Conservation (phyloP, 2,113 vertebrate genomes). For the Isichthys henryi region DNA sequence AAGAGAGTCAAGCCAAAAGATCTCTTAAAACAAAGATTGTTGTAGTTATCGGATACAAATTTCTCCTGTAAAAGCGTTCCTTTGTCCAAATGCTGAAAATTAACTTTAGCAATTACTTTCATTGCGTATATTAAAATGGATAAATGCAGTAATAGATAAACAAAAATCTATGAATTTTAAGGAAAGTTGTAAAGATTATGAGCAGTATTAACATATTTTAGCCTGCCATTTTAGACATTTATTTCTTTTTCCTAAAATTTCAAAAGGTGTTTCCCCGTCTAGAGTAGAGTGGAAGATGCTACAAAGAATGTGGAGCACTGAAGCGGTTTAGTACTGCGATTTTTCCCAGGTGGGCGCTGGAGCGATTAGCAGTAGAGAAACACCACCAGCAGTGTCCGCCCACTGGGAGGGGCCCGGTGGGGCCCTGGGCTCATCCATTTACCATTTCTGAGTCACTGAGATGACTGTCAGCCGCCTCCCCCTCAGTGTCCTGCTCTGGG, state of each 20-base stretch:
- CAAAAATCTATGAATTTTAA: not conserved
- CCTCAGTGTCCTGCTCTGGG: slow-evolving; percentile 67
- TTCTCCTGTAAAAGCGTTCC: not conserved
- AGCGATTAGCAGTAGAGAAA: slow-evolving; percentile 68
- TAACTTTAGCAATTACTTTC: not conserved
- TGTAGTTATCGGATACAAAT: not conserved
- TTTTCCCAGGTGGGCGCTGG: slow-evolving; percentile 44
- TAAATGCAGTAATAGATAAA: not conserved
- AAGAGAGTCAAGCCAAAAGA: not conserved
- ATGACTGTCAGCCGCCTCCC: slow-evolving; percentile 78
- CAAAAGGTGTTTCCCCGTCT: slow-evolving; percentile 31
- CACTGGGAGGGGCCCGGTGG: slow-evolving; percentile 34
- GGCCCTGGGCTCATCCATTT: slow-evolving; percentile 58
- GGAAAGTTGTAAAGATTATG: not conserved
- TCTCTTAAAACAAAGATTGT: not conserved
- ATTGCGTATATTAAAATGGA: not conserved
- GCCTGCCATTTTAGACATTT: slow-evolving; percentile 14
- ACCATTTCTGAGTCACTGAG: slow-evolving; percentile 99
- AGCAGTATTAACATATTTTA: not conserved
- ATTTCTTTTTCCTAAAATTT: slow-evolving; percentile 19
- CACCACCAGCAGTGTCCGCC: slow-evolving; percentile 41
- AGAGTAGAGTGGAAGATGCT: slow-evolving; percentile 18
- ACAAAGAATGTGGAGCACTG: slow-evolving; percentile 32
- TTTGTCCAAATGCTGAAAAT: not conserved
- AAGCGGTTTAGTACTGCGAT: slow-evolving; percentile 48